A percentile compares a stretch with the other conserved stretches of the same genome.
phyloP scores from a whole-genome alignment of 1,140 invertebrate species.

The Trichoplusia ni region DNA sequence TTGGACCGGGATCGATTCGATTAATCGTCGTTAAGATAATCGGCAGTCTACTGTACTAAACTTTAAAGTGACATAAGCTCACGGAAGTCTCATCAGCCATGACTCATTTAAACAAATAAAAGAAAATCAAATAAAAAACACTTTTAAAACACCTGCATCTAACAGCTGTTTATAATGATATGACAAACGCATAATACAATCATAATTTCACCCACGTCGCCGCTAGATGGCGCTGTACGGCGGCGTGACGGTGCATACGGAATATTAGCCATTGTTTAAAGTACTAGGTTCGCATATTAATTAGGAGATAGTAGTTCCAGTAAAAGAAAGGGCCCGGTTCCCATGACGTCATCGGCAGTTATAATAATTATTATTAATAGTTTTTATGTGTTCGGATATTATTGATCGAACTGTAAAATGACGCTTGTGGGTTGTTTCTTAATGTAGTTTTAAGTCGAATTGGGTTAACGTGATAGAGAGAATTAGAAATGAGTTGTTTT shows the following conservation, averaged over 20 bases:
- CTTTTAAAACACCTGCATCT: too few species aligned
- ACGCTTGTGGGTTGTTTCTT: too few species aligned
- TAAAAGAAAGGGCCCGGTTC: constrained; percentile 42
- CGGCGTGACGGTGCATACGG: constrained; percentile 41
- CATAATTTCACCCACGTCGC: constrained; percentile 44
- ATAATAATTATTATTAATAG: constrained; percentile 19
- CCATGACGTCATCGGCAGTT: constrained; percentile 51
- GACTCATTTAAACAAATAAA: background rate
- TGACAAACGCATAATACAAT: constrained; percentile 29
- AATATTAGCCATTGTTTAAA: constrained; percentile 43
- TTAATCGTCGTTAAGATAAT: too few species aligned
- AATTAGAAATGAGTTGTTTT: too few species aligned
- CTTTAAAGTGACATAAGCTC: too few species aligned
- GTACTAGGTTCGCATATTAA: constrained; percentile 47
- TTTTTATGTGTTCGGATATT: too few species aligned
- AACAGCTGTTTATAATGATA: constrained; percentile 1
- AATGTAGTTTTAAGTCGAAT: too few species aligned
- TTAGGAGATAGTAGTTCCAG: constrained; percentile 51
- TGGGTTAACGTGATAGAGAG: too few species aligned
- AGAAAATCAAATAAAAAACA: background rate
- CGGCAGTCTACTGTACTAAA: too few species aligned
- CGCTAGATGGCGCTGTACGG: constrained; percentile 37
- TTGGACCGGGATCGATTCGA: too few species aligned
- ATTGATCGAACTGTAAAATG: too few species aligned
- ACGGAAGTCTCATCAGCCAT: too few species aligned